phyloP scores from a whole-genome alignment of 2,113 vertebrate species.

The Paralichthys olivaceus region DNA sequence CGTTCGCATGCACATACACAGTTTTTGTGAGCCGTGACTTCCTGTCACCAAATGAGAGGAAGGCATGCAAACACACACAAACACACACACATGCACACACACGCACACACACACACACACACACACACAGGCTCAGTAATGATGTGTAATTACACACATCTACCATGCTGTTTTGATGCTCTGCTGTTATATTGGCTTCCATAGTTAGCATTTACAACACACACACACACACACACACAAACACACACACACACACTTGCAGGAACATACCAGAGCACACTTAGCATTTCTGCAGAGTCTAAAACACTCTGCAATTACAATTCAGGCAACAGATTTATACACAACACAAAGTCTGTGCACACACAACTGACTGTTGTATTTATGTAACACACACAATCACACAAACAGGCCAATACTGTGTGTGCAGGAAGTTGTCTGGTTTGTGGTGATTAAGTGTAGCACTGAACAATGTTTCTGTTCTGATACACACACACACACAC shows the following conservation, averaged over 20 bases:
- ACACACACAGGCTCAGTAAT: slow-evolving; percentile 43
- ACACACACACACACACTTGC: not conserved
- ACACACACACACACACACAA: slow-evolving; percentile 26
- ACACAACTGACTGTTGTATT: not conserved
- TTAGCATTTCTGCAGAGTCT: too few species aligned
- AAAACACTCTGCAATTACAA: too few species aligned
- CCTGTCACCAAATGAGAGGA: slow-evolving; percentile 47
- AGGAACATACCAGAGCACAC: too few species aligned
- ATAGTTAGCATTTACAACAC: slow-evolving; percentile 55
- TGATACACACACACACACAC: slow-evolving; percentile 27
- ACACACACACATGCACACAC: slow-evolving; percentile 30
- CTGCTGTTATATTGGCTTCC: slow-evolving; percentile 59
- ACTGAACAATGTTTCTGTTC: slow-evolving; percentile 52
- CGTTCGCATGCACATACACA: too few species aligned
- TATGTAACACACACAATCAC: slow-evolving; percentile 18
- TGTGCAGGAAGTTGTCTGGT: slow-evolving; percentile 66
- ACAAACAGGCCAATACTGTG: not conserved
- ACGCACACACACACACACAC: slow-evolving; percentile 38
- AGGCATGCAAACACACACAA: slow-evolving; percentile 20
- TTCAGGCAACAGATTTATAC: not conserved
- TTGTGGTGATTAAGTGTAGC: slow-evolving; percentile 57
- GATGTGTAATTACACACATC: slow-evolving; percentile 65
- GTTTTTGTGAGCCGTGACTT: slow-evolving; percentile 60
- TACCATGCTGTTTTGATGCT: slow-evolving; percentile 57
- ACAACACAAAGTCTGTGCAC: not conserved